These are phyloP conservation scores for Cryptoblepharus egeriae DNA, from an alignment of 2,797 vertebrate species.

Conservation along the genomic window DNA sequence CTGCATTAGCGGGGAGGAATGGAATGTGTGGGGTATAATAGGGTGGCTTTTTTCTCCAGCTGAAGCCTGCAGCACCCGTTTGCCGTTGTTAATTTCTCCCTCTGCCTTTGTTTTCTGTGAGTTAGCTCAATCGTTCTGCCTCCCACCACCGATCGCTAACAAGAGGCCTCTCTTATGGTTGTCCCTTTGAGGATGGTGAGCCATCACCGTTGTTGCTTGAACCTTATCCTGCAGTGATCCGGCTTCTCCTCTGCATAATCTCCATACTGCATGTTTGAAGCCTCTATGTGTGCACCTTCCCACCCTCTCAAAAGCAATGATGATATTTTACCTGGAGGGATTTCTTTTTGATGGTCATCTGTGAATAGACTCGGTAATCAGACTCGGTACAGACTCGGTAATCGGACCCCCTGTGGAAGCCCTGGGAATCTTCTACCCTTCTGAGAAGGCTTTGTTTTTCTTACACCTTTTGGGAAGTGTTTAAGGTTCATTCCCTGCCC, in stretches of 20 bases:
- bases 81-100: too few relatives aligned
- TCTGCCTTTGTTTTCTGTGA: neutral
- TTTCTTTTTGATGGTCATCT: neutral
- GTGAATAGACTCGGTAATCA: neutral
- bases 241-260: too few relatives aligned
- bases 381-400: too few relatives aligned
- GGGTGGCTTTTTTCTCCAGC: neutral
- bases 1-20: neutral
- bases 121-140: neutral
- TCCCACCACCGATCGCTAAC: neutral
- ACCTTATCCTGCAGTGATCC: too few relatives aligned
- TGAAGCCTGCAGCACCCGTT: neutral
- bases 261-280: neutral
- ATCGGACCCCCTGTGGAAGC: neutral
- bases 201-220: constrained; percentile 37
- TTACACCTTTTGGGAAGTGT: constrained; percentile 29
- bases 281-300: neutral
- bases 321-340: neutral
- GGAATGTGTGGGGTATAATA: neutral
- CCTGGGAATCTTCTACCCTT: neutral
- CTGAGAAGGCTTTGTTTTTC: accelerated
- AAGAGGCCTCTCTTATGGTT: neutral
- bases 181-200: neutral
- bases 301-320: neutral
- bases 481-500: neutral